Evolutionary conservation across 2,113 vertebrate species (phyloP), one percentile per base, ranked within the genome.

Genomic region (Perca flavescens): DNA sequence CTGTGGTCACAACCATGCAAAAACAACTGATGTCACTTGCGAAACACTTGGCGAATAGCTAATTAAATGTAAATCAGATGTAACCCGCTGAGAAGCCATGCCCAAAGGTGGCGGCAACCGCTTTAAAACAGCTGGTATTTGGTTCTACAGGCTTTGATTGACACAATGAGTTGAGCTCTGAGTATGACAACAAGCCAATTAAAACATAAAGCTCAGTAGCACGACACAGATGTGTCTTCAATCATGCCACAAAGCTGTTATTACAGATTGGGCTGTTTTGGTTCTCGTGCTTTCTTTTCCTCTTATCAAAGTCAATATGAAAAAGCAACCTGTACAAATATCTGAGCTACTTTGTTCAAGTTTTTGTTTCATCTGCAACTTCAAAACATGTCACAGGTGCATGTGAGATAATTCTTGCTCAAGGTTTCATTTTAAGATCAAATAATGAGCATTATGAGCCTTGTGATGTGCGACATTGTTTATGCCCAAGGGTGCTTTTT

Each of bases 241-340:
- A 87, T 93, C 83, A 81, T 79, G 80, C 79, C 83, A 84, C 46
- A 74, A 57, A 79, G 64, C 73, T 90, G 90, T 93, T 93, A 87
- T 93, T 93, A 93, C 92, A 94, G 91, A 88, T 77, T 77, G 77
- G 80, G 53, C 56, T 88, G 88, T 91, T 93, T 90, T 87, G 47
- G 58, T 80, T 73, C 75, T 25, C 0, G 1, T 86, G 82, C 62
- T 77, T 89, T 84, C 57, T 64, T 90, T 88, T 78, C 67, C 62
- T 70, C 63, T 90, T 85, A 88, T 90, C 81, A 88, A 83, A 90
- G 77, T 85, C 50, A 46, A 76, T 80, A 62, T 78, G 36, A 82
- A 86, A 74, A 64, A 40, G 47, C 82, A 92, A 90, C 86, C 93
- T 93, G 92, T 81, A 79, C 69, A 94, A 94, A 93, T 77, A 94